Evolutionary conservation across 2,888 invertebrate genomes (phyloP), one percentile per base, ranked within the genome.

Genomic region (Hartigia nigra): DNA sequence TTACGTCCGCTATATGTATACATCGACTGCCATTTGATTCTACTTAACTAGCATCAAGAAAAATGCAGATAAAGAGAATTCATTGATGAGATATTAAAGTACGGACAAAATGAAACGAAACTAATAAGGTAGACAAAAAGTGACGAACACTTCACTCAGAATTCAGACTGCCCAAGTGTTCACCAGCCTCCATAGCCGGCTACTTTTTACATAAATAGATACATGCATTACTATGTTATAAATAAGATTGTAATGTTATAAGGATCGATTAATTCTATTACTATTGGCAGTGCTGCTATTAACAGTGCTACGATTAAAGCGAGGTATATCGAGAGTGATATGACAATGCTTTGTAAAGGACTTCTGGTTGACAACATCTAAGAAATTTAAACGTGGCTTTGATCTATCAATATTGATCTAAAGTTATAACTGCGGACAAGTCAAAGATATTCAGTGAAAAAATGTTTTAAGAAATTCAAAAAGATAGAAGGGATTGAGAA

Each of bases 81-180:
- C 2, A 55, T 23, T 9, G 9, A 23, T 55, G 55, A 55, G 23
- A 55, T 55, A 23, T 23, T 23, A 55, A 55, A 55, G 34, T 34
- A 4, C 34, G 34, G 34, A 34, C 3, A 34, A 34, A 34, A 34
- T 34, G 23, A 55, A 55, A 55, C 23, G 55, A 23, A 55, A 55
- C 55, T 55, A 55, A 55, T 23, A 23, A 23, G 9, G 14, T 5
- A 55, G 55, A 55, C 55, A 55, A 55, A 55, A 81, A 79, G 77
- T 74, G 80, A 81, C 69, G 76, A 74, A 37, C 76, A 74, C 55
- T 78, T 80, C 76, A 80, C 82, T 86, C 87, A 86, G 84, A 88
- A 87, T 88, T 87, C 84, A 88, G 89, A 90, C 89, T 91, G 89
- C 90, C 91, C 88, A 89, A 90, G 90, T 91, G 90, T 91, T 91